Conservation (phyloP, 2,797 vertebrate species). For the Rhinophrynus dorsalis region DNA sequence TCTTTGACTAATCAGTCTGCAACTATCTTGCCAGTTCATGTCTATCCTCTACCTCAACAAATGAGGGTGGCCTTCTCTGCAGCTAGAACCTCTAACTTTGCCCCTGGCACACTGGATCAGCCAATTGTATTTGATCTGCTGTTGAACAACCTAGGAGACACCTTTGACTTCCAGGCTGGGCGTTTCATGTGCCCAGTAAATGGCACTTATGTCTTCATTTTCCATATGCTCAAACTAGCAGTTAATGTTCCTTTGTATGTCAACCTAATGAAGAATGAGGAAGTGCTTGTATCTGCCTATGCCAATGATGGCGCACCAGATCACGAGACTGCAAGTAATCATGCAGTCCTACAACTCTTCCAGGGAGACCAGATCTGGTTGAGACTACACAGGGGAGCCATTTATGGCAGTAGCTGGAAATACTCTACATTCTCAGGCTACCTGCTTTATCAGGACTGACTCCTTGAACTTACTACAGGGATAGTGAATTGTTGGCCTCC, state of each 20-base stretch:
- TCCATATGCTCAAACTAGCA: conserved; percentile 96
- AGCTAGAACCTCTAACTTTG: conserved; percentile 90
- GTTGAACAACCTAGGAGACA: conserved; percentile 90
- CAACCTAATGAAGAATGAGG: conserved; percentile 96
- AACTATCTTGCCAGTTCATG: conserved; percentile 82
- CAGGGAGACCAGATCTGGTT: conserved; percentile 96
- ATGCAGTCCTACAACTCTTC: conserved; percentile 89
- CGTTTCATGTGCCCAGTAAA: conserved; percentile 89
- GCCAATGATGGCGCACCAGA: conserved; percentile 96
- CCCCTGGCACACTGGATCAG: conserved; percentile 94
- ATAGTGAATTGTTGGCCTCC: too few relatives aligned
- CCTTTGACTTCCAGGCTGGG: conserved; percentile 87
- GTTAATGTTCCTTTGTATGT: conserved; percentile 93
- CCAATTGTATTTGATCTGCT: conserved; percentile 93
- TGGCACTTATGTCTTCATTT: conserved; percentile 94
- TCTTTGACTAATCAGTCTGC: conserved; percentile 77
- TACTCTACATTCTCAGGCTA: conserved; percentile 98
- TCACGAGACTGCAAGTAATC: conserved; percentile 95
- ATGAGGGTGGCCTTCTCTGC: conserved; percentile 93
- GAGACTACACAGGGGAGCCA: conserved; percentile 90
- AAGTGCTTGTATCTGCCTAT: conserved; percentile 93
- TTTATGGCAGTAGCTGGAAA: conserved; percentile 98
- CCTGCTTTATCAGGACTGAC: conserved; percentile 91
- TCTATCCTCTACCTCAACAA: conserved; percentile 87
- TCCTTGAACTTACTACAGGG: too few relatives aligned